Evolutionary conservation across 2,888 invertebrate species (phyloP), one percentile per base, ranked within the genome.

Genomic region (Idaea aversata): DNA sequence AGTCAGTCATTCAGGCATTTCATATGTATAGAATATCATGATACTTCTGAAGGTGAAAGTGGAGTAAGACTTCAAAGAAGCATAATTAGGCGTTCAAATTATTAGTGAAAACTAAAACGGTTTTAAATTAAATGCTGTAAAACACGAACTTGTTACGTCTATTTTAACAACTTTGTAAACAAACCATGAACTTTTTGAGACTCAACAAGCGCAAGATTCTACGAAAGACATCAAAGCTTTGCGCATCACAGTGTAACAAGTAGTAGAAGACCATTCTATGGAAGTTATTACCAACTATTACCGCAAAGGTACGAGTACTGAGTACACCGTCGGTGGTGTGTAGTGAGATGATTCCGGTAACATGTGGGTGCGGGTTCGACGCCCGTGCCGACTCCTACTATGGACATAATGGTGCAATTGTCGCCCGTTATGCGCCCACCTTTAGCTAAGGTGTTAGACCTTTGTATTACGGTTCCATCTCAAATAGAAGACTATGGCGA

Each of bases 331-430:
- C 59, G 6, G 59, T 25, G 59, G 13, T 13, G 59, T 59, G 62
- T 61, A 47, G 65, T 38, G 34, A 61, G 63, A 61, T 63, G 66
- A 71, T 63, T 61, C 62, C 65, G 69, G 71, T 80, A 81, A 82
- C 84, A 86, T 83, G 90, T 90, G 90, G 90, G 90, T 79, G 88
- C 83, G 84, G 78, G 89, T 89, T 88, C 89, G 88, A 84, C 75
- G 90, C 77, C 88, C 89, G 85, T 72, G 75, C 72, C 69, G 63
- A 67, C 61, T 64, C 75, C 78, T 67, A 67, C 78, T 84, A 82
- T 82, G 83, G 84, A 81, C 82, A 87, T 88, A 88, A 88, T 87
- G 84, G 84, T 73, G 78, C 81, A 84, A 84, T 85, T 87, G 87
- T 87, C 83, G 83, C 71, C 77, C 81, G 81, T 82, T 82, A 83